Evolutionary conservation across 2,113 vertebrate genomes (phyloP).

Genomic region (Thalassarche chlororhynchos): DNA sequence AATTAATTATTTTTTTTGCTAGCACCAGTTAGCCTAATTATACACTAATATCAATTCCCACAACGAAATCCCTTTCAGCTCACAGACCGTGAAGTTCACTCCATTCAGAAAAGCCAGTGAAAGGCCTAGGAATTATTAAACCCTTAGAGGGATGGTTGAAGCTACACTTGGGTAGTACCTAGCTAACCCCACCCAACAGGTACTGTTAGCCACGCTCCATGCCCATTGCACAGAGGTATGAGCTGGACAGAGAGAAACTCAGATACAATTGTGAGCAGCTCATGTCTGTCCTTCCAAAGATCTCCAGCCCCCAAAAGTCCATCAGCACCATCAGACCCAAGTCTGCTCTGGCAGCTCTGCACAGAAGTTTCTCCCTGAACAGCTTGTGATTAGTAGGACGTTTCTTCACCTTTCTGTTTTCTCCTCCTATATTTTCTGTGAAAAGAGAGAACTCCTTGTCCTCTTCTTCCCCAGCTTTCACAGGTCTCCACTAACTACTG

Average conservation of each 20-base stretch:
- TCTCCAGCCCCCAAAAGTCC: not conserved
- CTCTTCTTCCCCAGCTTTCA: not conserved
- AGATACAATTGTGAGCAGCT: not conserved
- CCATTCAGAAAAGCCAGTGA: not conserved
- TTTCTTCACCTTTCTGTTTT: not conserved
- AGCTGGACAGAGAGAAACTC: not conserved
- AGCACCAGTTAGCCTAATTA: not conserved
- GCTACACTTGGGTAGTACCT: not conserved
- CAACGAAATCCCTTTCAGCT: not conserved
- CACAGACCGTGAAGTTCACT: not conserved
- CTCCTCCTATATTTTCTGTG: not conserved
- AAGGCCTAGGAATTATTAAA: not conserved
- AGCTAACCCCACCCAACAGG: not conserved
- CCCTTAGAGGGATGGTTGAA: not conserved
- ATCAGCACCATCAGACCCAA: not conserved
- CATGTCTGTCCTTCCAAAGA: not conserved
- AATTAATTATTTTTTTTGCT: not conserved
- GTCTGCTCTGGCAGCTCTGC: not conserved
- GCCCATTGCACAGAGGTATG: not conserved
- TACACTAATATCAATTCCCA: not conserved
- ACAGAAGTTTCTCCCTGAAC: not conserved
- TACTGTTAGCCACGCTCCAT: not conserved
- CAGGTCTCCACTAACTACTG: not conserved
- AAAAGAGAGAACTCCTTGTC: not conserved
- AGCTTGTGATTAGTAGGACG: not conserved